Conservation (phyloP, 2,888 invertebrate genomes). For the Acronicta leporina region DNA sequence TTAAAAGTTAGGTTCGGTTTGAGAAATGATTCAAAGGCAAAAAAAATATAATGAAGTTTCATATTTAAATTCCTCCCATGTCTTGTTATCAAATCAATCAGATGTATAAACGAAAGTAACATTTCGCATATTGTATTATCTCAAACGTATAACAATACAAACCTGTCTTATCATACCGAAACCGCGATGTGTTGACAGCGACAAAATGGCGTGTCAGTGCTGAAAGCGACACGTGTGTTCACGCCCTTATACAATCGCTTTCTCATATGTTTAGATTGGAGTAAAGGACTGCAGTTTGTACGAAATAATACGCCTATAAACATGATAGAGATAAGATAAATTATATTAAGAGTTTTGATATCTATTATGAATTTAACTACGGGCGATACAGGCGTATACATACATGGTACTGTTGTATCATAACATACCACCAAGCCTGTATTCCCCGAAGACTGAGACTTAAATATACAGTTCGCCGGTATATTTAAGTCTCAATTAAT, state of each 20-base stretch:
- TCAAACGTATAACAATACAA: constrained; percentile 43
- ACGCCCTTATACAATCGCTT: constrained; percentile 65
- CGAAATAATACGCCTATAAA: constrained; percentile 10
- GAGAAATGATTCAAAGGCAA: neutral
- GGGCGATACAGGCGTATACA: no score
- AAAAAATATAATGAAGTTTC: neutral
- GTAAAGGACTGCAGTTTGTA: constrained; percentile 42
- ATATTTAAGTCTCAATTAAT: no score
- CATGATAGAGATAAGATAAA: neutral
- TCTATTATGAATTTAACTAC: constrained; percentile 1
- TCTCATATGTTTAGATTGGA: constrained; percentile 67
- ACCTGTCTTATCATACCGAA: constrained; percentile 49
- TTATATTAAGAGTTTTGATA: neutral
- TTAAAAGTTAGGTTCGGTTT: neutral
- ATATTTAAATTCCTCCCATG: neutral
- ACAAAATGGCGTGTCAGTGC: constrained; percentile 45
- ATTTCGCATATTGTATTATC: constrained; percentile 40
- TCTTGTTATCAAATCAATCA: constrained; percentile 9
- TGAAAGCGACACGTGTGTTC: constrained; percentile 30
- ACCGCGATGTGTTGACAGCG: constrained; percentile 36
- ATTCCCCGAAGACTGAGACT: no score
- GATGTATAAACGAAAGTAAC: constrained; percentile 8
- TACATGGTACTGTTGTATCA: no score
- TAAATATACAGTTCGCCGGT: no score
- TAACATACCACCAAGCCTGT: no score